phyloP scores from a whole-genome alignment of 1,140 invertebrate species.

The Vanessa atalanta region DNA sequence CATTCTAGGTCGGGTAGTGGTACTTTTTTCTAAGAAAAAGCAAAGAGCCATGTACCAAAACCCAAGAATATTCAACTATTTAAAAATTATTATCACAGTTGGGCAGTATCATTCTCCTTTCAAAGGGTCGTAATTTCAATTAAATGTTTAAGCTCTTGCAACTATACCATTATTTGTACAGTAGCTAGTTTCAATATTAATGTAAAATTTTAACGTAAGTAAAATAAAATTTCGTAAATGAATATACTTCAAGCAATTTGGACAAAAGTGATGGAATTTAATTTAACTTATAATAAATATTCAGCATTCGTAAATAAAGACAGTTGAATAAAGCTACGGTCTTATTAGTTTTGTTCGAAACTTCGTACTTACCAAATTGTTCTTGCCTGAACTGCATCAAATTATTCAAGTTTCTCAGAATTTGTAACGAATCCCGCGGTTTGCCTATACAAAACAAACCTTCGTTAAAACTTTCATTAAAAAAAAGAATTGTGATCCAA shows the following conservation, averaged over 20 bases:
- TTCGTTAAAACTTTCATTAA: constrained; percentile 5
- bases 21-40: too few species aligned
- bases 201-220: too few species aligned
- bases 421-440: constrained; percentile 65
- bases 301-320: constrained; percentile 8
- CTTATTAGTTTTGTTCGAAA: constrained; percentile 16
- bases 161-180: too few species aligned
- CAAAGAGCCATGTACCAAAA: too few species aligned
- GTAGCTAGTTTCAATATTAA: too few species aligned
- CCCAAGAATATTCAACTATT: too few species aligned
- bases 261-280: constrained; percentile 3
- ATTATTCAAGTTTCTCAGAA: constrained; percentile 66
- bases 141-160: too few species aligned
- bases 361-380: constrained; percentile 57
- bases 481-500: not conserved
- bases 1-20: too few species aligned
- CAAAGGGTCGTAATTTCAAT: too few species aligned
- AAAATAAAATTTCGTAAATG: too few species aligned
- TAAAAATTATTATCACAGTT: not conserved
- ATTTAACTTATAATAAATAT: constrained; percentile 15
- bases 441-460: constrained; percentile 49
- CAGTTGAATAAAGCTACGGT: constrained; percentile 8
- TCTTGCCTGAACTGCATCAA: constrained; percentile 65
- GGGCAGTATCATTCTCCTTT: too few species aligned
- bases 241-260: not conserved